These are phyloP conservation scores for Hyles euphorbiae DNA, from an alignment of 1,140 invertebrate species.

Conservation along the genomic window DNA sequence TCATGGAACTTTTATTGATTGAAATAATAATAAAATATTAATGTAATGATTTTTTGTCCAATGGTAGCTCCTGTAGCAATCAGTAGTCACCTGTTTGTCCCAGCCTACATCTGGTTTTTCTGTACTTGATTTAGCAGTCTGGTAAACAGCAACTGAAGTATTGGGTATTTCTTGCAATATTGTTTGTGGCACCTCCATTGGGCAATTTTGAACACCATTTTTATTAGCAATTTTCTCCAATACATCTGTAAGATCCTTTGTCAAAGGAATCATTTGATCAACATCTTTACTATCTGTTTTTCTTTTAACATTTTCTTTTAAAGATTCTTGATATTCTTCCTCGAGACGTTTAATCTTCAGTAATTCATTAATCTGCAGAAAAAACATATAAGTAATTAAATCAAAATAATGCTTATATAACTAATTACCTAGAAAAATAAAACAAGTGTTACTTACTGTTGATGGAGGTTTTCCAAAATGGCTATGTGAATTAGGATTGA, in stretches of 20 bases:
- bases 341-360: conserved; percentile 61
- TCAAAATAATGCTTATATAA: conserved; percentile 11
- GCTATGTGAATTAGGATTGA: conserved; percentile 62
- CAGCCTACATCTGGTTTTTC: conserved; percentile 19
- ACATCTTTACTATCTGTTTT: conserved; percentile 34
- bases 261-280: conserved; percentile 67
- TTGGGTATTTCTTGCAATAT: conserved; percentile 72
- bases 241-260: conserved; percentile 78
- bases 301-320: conserved; percentile 37
- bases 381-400: conserved; percentile 13
- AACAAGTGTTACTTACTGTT: conserved; percentile 67
- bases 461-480: conserved; percentile 65
- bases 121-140: conserved; percentile 47
- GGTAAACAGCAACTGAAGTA: conserved; percentile 71
- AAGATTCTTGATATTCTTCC: conserved; percentile 56
- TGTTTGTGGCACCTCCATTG: conserved; percentile 43
- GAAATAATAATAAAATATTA: conserved; percentile 9
- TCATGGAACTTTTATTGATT: neutral
- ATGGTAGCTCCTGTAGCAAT: neutral
- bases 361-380: conserved; percentile 58
- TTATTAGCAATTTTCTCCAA: conserved; percentile 67
- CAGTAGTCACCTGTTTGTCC: conserved; percentile 2
- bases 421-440: neutral
- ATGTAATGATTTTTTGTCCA: neutral
- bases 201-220: conserved; percentile 35